These are phyloP conservation scores for Apodemia mormo DNA, from an alignment of 2,888 invertebrate genomes.

Conservation along the genomic window DNA sequence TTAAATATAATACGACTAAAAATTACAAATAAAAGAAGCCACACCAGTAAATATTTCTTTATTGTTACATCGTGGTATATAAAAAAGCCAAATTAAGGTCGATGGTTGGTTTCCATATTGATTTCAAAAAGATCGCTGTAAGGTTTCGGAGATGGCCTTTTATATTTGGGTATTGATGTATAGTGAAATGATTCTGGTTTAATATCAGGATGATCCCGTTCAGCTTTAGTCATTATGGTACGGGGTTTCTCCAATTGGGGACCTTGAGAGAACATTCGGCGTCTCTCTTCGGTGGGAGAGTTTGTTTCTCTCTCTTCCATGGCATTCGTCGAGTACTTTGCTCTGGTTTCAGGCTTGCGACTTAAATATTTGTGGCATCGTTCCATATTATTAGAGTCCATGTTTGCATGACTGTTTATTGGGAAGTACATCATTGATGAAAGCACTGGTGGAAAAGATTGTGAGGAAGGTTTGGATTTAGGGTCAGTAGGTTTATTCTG, in stretches of 20 bases:
- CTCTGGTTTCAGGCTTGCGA: not conserved
- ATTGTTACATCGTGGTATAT: not conserved
- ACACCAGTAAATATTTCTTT: not conserved
- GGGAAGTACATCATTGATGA: not conserved
- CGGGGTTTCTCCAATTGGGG: not conserved
- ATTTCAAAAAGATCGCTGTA: not conserved
- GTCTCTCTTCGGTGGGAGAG: not conserved
- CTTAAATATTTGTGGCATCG: conserved; percentile 11
- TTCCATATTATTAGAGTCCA: not conserved
- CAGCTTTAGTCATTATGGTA: not conserved
- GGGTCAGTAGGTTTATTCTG: not conserved
- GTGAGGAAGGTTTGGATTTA: not conserved
- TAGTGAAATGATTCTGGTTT: not conserved
- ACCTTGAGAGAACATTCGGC: not conserved
- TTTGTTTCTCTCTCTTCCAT: not conserved
- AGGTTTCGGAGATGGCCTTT: not conserved
- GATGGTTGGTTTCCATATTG: not conserved
- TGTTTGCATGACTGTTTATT: not conserved
- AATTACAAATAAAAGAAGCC: not conserved
- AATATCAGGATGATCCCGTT: not conserved
- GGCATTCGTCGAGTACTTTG: not conserved
- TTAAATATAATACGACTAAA: not conserved
- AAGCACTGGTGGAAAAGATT: not conserved
- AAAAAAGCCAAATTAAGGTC: not conserved
- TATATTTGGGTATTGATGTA: not conserved